Percentiles rank a stretch among this genome's conserved stretches.
phyloP scores from a whole-genome alignment of 2,113 vertebrate species.

The Psilopsiagon aurifrons region DNA sequence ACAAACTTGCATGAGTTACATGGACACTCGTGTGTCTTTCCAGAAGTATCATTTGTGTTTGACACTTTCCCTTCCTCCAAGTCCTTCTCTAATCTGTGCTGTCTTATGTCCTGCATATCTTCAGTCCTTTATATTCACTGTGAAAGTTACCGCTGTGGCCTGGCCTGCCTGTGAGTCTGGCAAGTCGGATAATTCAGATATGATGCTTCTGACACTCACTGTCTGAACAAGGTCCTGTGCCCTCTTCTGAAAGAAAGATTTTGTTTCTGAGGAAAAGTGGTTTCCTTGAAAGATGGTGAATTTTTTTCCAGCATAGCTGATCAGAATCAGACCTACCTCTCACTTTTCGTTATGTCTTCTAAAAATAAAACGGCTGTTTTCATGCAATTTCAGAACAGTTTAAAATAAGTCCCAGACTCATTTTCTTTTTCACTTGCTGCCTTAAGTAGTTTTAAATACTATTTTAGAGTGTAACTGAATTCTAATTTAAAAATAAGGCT shows the following conservation, averaged over 20 bases:
- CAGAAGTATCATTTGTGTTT: background rate
- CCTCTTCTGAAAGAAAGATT: background rate
- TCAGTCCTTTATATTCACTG: background rate
- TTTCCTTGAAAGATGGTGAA: background rate
- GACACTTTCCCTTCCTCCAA: background rate
- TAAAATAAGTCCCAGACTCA: background rate
- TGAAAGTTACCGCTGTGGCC: background rate
- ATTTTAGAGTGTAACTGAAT: background rate
- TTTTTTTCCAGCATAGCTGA: background rate
- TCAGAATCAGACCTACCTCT: background rate
- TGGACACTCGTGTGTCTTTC: background rate
- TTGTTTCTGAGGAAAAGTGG: background rate
- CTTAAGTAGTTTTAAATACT: background rate
- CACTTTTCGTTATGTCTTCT: background rate
- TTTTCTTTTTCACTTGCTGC: background rate
- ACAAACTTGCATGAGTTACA: background rate
- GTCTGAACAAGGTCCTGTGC: background rate
- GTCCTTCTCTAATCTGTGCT: background rate
- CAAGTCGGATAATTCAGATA: accelerated
- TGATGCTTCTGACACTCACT: background rate
- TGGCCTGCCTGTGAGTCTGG: background rate
- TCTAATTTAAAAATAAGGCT: background rate
- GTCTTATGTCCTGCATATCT: background rate
- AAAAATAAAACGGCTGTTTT: background rate
- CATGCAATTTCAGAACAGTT: background rate